These are phyloP conservation scores for Lobophora halterata DNA, from an alignment of 2,888 invertebrate genomes.

Conservation along the genomic window DNA sequence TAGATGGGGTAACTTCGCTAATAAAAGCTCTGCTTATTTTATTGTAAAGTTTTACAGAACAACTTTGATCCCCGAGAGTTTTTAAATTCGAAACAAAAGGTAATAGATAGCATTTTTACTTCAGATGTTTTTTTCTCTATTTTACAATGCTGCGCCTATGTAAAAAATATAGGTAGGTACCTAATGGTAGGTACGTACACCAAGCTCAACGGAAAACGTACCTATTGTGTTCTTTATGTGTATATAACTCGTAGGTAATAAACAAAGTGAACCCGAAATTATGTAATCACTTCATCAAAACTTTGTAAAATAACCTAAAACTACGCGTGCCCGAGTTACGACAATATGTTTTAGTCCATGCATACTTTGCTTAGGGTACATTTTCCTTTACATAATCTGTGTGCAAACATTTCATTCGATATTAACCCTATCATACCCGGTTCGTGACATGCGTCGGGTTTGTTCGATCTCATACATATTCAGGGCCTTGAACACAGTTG, in stretches of 20 bases:
- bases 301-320: slow-evolving; percentile 27
- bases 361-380: slow-evolving; percentile 5
- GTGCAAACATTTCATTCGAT: slow-evolving; percentile 39
- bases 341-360: slow-evolving; percentile 15
- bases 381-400: slow-evolving; percentile 15
- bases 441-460: slow-evolving; percentile 50
- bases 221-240: no score
- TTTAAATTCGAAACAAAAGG: no score
- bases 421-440: slow-evolving; percentile 50
- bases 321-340: slow-evolving; percentile 8
- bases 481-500: slow-evolving; percentile 15
- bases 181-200: no score
- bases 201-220: no score
- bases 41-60: slow-evolving; percentile 16
- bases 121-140: no score
- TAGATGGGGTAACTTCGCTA: slow-evolving; percentile 37
- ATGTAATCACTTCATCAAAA: slow-evolving; percentile 34
- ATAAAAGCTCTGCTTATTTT: slow-evolving; percentile 28
- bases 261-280: slow-evolving; percentile 14
- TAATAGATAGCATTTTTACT: no score
- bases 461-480: slow-evolving; percentile 38
- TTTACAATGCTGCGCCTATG: no score
- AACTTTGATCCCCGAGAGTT: background rate
- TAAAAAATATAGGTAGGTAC: no score
- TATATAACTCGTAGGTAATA: no score